Conservation (phyloP, 2,888 invertebrate genomes). For the Caenorhabditis sp. region DNA sequence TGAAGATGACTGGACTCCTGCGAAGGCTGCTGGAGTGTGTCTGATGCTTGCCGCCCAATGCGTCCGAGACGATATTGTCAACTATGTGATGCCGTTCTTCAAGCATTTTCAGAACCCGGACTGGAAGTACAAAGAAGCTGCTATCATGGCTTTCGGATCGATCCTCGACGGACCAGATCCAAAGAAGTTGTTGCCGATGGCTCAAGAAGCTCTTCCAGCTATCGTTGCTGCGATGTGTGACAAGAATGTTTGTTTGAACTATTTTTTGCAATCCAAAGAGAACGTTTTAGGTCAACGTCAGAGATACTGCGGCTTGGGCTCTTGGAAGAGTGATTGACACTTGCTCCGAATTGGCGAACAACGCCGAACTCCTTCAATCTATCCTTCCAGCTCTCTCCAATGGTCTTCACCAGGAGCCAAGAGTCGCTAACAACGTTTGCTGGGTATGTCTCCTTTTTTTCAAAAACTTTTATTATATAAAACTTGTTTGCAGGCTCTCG, state of each 20-base stretch:
- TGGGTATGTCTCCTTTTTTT: constrained; percentile 87
- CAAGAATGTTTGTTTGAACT: constrained; percentile 88
- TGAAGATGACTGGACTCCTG: constrained; percentile 99
- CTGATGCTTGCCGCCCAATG: constrained; percentile 97
- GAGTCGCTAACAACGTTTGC: constrained; percentile 98
- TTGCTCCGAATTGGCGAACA: constrained; percentile 79
- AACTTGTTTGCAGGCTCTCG: constrained; percentile 92
- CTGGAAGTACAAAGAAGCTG: constrained; percentile 89
- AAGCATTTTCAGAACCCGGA: constrained; percentile 92
- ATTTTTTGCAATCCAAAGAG: neutral
- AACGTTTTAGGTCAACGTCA: constrained; percentile 86
- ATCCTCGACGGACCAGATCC: constrained; percentile 94
- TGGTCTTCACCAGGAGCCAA: constrained; percentile 93
- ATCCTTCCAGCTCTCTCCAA: constrained; percentile 86
- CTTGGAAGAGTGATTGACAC: constrained; percentile 97
- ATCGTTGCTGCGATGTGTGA: constrained; percentile 97
- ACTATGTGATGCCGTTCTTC: constrained; percentile 97
- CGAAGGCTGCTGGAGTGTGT: constrained; percentile 99
- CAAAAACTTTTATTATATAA: neutral
- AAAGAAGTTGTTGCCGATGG: constrained; percentile 92
- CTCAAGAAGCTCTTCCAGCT: constrained; percentile 97
- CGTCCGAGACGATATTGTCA: constrained; percentile 94
- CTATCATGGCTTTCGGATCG: constrained; percentile 97
- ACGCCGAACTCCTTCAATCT: constrained; percentile 83
- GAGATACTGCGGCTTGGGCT: constrained; percentile 98